Conservation (phyloP, 1,140 invertebrate genomes). For the Neodiprion fabricii region DNA sequence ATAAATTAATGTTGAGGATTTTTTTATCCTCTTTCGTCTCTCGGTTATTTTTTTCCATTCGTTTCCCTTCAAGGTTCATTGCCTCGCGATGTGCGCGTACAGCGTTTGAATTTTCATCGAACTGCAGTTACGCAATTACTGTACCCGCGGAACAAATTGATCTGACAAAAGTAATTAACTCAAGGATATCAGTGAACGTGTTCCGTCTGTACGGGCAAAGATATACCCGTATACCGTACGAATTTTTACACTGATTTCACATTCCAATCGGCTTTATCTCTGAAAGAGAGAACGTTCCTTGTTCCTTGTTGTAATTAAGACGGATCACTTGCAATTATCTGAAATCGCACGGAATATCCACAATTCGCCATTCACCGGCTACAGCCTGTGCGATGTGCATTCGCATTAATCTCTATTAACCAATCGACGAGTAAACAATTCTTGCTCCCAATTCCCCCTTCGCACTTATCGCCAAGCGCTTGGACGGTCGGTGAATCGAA, state of each 20-base stretch:
- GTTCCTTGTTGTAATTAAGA: constrained; percentile 42
- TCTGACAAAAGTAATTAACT: neutral
- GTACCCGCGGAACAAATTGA: neutral
- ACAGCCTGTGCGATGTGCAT: neutral
- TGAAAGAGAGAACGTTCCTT: neutral
- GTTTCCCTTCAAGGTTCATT: too few species aligned
- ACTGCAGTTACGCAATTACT: neutral
- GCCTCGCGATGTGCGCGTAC: too few species aligned
- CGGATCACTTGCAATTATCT: constrained; percentile 43
- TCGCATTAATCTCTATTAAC: constrained; percentile 46
- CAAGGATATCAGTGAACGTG: neutral
- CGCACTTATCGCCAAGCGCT: too few species aligned
- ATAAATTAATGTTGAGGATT: too few species aligned
- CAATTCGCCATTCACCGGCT: constrained; percentile 29
- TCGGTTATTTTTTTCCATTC: too few species aligned
- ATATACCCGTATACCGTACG: neutral
- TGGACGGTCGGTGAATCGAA: too few species aligned
- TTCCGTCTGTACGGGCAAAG: too few species aligned
- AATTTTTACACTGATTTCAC: constrained; percentile 21
- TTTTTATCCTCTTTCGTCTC: too few species aligned
- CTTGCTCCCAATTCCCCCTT: too few species aligned
- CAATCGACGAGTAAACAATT: constrained; percentile 11
- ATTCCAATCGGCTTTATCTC: constrained; percentile 20
- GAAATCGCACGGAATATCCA: constrained; percentile 37
- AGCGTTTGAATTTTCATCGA: too few species aligned